These are phyloP conservation scores for Harpagifer antarcticus DNA, from an alignment of 2,797 vertebrate species.

Conservation along the genomic window DNA sequence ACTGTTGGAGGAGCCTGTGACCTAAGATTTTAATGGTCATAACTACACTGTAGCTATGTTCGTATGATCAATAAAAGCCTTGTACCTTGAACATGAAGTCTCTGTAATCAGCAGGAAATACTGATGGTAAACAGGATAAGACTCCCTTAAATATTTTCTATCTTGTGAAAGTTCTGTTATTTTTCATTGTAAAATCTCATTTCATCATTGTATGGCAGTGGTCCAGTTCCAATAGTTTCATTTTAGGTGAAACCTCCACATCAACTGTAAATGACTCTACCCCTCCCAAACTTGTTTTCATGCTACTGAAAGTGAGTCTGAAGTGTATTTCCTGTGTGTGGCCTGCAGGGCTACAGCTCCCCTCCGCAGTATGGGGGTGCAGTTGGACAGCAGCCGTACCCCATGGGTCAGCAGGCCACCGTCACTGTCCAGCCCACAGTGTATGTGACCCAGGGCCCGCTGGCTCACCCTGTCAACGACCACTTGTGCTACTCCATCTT, in stretches of 20 bases:
- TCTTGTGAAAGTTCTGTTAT: no score
- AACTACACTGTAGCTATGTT: no score
- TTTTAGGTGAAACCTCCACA: neutral
- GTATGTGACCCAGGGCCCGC: constrained; percentile 53
- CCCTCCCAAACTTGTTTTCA: neutral
- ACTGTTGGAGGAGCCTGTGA: no score
- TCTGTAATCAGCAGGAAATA: no score
- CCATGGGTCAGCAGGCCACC: constrained; percentile 39
- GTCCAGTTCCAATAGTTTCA: neutral
- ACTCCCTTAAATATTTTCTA: no score
- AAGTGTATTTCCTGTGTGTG: neutral
- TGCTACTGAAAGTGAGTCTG: neutral
- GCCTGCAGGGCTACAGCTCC: constrained; percentile 40
- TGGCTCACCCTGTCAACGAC: constrained; percentile 67
- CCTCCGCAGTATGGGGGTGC: constrained; percentile 27
- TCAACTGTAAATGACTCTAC: accelerated
- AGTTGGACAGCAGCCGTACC: constrained; percentile 42
- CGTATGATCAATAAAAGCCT: no score
- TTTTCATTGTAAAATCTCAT: no score
- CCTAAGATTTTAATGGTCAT: no score
- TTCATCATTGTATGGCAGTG: neutral
- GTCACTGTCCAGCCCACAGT: constrained; percentile 71
- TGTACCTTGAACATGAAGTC: no score
- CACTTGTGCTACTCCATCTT: constrained; percentile 85
- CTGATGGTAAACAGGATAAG: no score